phyloP scores from a whole-genome alignment of 2,797 vertebrate genomes.

The Lagocephalus sceleratus region DNA sequence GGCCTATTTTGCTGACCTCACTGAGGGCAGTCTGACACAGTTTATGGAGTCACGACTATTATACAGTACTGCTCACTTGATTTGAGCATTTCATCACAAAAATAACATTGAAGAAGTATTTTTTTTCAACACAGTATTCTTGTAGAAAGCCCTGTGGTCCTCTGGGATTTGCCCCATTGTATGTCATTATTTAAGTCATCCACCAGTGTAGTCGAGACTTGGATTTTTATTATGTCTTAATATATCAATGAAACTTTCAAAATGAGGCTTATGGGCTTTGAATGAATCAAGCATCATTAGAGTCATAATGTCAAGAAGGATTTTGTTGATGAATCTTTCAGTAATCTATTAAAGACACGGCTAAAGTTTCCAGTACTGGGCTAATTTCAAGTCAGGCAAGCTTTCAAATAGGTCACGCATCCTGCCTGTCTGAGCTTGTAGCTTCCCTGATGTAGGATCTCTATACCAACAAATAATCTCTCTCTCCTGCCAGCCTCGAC shows the following conservation, averaged over 20 bases:
- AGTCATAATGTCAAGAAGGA: slow-evolving; percentile 31
- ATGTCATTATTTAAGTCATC: slow-evolving; percentile 27
- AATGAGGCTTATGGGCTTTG: slow-evolving; percentile 45
- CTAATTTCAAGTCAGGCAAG: slow-evolving; percentile 14
- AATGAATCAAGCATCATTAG: slow-evolving; percentile 41
- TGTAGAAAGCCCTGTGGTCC: not conserved
- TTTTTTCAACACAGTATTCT: slow-evolving; percentile 10
- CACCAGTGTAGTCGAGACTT: slow-evolving; percentile 14
- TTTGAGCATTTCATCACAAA: slow-evolving; percentile 16
- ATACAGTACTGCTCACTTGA: slow-evolving; percentile 10
- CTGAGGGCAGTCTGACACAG: slow-evolving; percentile 28
- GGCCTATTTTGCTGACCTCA: slow-evolving; percentile 45
- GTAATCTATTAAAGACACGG: slow-evolving; percentile 34
- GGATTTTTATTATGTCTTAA: slow-evolving; percentile 26
- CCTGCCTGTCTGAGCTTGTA: slow-evolving; percentile 60
- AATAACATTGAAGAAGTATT: slow-evolving; percentile 7
- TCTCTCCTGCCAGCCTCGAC: slow-evolving; percentile 57
- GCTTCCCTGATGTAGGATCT: slow-evolving; percentile 42
- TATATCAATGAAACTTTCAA: slow-evolving; percentile 26
- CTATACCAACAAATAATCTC: slow-evolving; percentile 62
- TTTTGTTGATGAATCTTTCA: slow-evolving; percentile 39
- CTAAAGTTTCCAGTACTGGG: slow-evolving; percentile 27
- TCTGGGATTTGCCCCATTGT: not conserved
- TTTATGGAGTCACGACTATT: slow-evolving; percentile 34
- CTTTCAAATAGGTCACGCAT: slow-evolving; percentile 34